Conservation (phyloP, 2,797 vertebrate species). For the Rhynchonycteris naso region DNA sequence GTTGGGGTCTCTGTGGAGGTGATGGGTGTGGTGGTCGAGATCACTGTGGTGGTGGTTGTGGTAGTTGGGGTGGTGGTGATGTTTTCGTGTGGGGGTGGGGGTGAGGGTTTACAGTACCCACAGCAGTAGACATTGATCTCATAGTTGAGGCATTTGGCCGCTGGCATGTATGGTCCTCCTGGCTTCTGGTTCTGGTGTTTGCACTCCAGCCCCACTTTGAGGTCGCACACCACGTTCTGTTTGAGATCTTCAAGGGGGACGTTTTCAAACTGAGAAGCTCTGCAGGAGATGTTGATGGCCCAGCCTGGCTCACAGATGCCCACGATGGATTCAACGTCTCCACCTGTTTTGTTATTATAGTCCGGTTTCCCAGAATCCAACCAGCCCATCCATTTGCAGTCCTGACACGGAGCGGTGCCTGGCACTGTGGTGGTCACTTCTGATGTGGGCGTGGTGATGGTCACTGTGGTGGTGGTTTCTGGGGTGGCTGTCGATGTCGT, state of each 20-base stretch:
- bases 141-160: slow-evolving; percentile 81
- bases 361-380: slow-evolving; percentile 75
- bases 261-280: slow-evolving; percentile 57
- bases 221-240: slow-evolving; percentile 82
- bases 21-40: too few species aligned
- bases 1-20: too few species aligned
- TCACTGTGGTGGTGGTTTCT: neutral
- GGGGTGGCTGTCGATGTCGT: too few species aligned
- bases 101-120: rapidly evolving
- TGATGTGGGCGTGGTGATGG: neutral
- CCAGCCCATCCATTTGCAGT: slow-evolving; percentile 84
- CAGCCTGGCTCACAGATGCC: neutral
- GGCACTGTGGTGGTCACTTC: too few species aligned
- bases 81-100: too few species aligned
- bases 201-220: slow-evolving; percentile 80
- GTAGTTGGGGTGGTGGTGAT: neutral
- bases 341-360: neutral
- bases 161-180: neutral
- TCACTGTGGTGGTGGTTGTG: neutral
- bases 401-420: neutral
- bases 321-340: slow-evolving; percentile 80
- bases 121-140: slow-evolving; percentile 84
- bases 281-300: slow-evolving; percentile 77
- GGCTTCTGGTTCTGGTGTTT: slow-evolving; percentile 81
- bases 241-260: slow-evolving; percentile 70